Evolutionary conservation across 2,888 invertebrate species (phyloP).

Genomic region (Leptopilina syphax): DNA sequence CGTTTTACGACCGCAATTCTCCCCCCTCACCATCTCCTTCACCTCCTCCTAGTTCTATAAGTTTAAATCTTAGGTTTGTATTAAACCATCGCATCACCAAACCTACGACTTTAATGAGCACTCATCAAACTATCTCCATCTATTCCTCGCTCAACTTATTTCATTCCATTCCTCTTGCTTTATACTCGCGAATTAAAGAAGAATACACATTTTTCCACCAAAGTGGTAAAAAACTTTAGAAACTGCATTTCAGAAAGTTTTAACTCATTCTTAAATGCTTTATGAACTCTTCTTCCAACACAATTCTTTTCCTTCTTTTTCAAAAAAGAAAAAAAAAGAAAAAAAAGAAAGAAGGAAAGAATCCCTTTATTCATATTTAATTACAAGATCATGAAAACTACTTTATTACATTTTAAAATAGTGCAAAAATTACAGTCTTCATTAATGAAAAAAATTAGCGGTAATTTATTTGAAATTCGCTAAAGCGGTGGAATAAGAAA

Average conservation of each 20-base stretch:
- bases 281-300: not conserved
- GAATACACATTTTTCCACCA: conserved; percentile 31
- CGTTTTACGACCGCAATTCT: conserved; percentile 22
- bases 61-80: conserved; percentile 7
- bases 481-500: no score
- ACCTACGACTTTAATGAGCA: conserved; percentile 30
- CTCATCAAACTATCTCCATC: conserved; percentile 39
- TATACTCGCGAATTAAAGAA: conserved; percentile 26
- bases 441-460: no score
- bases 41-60: not conserved
- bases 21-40: not conserved
- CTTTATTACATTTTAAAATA: not conserved
- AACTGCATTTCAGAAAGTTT: conserved; percentile 12
- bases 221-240: conserved; percentile 28
- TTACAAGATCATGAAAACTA: conserved; percentile 5
- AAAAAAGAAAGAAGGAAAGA: not conserved
- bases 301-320: not conserved
- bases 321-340: not conserved
- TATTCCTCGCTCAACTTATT: conserved; percentile 28
- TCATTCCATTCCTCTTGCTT: conserved; percentile 22
- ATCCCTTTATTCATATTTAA: conserved; percentile 1
- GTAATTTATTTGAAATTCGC: no score
- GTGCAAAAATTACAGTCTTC: not conserved
- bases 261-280: not conserved
- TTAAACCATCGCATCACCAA: conserved; percentile 26